These are phyloP conservation scores for Megaceryle alcyon DNA, from an alignment of 2,797 vertebrate species.

Conservation along the genomic window DNA sequence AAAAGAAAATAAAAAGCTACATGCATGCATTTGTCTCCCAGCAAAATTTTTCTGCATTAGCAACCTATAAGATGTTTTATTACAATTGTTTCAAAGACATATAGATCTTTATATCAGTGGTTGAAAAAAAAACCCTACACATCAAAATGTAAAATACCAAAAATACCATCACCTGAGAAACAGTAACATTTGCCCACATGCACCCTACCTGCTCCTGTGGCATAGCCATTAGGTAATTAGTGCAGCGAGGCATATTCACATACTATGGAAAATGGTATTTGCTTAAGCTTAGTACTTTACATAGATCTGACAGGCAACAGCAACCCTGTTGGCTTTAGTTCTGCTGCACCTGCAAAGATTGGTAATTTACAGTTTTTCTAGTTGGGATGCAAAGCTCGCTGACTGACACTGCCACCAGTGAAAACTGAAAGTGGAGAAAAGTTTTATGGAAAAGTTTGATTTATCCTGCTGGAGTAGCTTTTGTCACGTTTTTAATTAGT, in stretches of 20 bases:
- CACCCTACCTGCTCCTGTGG: not conserved
- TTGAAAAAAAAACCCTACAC: not conserved
- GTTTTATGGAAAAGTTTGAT: not conserved
- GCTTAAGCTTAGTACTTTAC: not conserved
- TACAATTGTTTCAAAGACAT: not conserved
- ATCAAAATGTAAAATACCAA: not conserved
- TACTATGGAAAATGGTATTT: not conserved
- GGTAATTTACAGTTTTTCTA: not conserved
- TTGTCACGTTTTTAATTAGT: not conserved
- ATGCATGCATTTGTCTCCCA: not conserved
- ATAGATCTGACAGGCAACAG: not conserved
- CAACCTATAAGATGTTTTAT: not conserved
- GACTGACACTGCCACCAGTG: not conserved
- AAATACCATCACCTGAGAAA: not conserved
- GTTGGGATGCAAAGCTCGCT: not conserved
- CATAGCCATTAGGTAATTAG: not conserved
- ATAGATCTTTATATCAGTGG: not conserved
- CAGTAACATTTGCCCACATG: not conserved
- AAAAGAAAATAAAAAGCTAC: constrained; percentile 20
- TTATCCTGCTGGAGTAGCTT: not conserved
- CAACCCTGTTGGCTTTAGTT: not conserved
- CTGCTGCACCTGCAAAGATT: not conserved
- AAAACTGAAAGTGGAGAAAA: not conserved
- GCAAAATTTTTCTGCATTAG: not conserved
- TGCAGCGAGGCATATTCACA: not conserved